Percentiles rank a stretch among this genome's conserved stretches.
phyloP scores from a whole-genome alignment of 2,113 vertebrate genomes.

The Vulpes vulpes region DNA sequence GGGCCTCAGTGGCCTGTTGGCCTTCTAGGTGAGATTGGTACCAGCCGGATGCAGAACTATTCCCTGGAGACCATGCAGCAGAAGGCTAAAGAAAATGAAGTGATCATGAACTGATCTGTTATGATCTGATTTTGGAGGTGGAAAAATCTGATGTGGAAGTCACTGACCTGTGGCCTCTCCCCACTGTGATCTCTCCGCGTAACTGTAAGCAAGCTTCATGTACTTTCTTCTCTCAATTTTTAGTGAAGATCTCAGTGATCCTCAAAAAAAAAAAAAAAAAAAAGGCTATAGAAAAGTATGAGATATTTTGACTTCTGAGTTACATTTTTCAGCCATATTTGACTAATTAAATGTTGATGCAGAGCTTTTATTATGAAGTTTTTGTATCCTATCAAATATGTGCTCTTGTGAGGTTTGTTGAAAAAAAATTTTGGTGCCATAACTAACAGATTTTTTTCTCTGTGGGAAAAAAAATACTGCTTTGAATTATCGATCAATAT shows the following conservation, averaged over 20 bases:
- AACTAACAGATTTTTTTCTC: not conserved
- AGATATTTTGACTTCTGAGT: not conserved
- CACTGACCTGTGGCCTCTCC: not conserved
- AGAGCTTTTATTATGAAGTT: slow-evolving; percentile 6
- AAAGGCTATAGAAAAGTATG: not conserved
- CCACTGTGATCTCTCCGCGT: not conserved
- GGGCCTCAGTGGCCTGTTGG: slow-evolving; percentile 86
- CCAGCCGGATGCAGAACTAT: slow-evolving; percentile 91
- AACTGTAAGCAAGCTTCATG: not conserved
- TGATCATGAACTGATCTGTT: not conserved
- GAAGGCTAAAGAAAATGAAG: slow-evolving; percentile 90
- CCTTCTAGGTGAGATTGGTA: slow-evolving; percentile 88
- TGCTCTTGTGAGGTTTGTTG: slow-evolving; percentile 22
- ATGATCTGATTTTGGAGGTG: slow-evolving; percentile 88
- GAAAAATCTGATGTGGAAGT: slow-evolving; percentile 68
- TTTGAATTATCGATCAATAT: not conserved
- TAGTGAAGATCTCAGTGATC: not conserved
- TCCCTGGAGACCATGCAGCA: slow-evolving; percentile 91
- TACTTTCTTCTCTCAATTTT: not conserved
- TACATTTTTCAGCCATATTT: not conserved
- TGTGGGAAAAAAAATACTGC: slow-evolving; percentile 5
- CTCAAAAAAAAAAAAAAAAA: not conserved
- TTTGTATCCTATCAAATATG: not conserved
- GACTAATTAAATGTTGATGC: not conserved
- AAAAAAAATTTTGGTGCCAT: not conserved